Evolutionary conservation across 1,140 invertebrate genomes (phyloP).

Genomic region (Dysdera silvatica): DNA sequence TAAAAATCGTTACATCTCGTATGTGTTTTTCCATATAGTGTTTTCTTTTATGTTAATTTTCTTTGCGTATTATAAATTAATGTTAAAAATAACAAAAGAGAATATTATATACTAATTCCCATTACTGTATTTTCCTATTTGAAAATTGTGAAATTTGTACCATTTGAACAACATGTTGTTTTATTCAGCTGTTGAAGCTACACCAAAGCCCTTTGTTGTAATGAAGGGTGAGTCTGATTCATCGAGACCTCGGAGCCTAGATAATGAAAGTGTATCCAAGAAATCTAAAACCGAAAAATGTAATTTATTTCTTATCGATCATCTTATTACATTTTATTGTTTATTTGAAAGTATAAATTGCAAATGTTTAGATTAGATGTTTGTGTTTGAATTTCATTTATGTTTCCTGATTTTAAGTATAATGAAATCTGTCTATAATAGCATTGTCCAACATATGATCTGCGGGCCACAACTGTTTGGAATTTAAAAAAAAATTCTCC

Average conservation of each 20-base stretch:
- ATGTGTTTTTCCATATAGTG: background rate
- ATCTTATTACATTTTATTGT: no score
- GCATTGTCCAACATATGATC: no score
- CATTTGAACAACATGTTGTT: background rate
- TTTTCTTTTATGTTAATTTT: slow-evolving; percentile 1
- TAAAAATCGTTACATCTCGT: background rate
- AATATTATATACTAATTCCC: background rate
- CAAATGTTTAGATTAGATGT: no score
- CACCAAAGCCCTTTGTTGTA: slow-evolving; percentile 27
- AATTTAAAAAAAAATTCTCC: no score
- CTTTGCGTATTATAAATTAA: background rate
- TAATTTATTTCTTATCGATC: background rate
- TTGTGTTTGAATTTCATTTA: no score
- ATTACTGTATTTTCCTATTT: background rate
- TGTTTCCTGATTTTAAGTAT: no score
- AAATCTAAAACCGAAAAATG: slow-evolving; percentile 23
- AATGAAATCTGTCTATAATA: no score
- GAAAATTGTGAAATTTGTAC: background rate
- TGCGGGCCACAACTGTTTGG: no score
- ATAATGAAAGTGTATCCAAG: slow-evolving; percentile 29
- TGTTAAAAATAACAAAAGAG: background rate
- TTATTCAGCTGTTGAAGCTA: slow-evolving; percentile 7
- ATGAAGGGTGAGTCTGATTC: slow-evolving; percentile 27
- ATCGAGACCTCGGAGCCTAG: slow-evolving; percentile 31
- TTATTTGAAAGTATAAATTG: no score